A percentile compares a stretch with the other conserved stretches of the same genome.
phyloP scores from a whole-genome alignment of 92 coral and sea anemone species.

The Pocillopora meandrina region DNA sequence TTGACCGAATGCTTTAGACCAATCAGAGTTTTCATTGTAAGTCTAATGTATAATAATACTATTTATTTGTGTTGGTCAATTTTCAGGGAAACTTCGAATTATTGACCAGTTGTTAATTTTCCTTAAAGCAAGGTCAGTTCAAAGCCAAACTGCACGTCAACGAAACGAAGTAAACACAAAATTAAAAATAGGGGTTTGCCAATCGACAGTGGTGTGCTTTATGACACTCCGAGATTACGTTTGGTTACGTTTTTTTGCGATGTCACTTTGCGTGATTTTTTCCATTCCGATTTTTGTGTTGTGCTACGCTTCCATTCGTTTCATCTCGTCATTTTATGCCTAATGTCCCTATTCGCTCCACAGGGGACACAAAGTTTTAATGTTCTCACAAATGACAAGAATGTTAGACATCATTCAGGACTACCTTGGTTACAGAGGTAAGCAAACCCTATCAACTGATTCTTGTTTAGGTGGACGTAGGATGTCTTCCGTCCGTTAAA shows the following conservation, averaged over 20 bases:
- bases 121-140: conserved; percentile 75
- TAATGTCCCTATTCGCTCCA: not conserved
- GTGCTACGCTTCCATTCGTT: no score
- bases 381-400: conserved; percentile 94
- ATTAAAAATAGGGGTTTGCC: no score
- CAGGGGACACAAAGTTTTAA: conserved; percentile 88
- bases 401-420: conserved; percentile 95
- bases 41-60: no score
- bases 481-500: no score
- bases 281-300: no score
- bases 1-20: no score
- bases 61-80: no score
- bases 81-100: conserved; percentile 77
- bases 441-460: not conserved
- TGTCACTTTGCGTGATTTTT: no score
- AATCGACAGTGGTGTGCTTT: not conserved
- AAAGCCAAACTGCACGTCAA: not conserved
- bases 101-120: conserved; percentile 82
- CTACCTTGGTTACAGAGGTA: conserved; percentile 93
- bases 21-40: no score
- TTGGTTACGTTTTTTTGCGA: not conserved
- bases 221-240: not conserved
- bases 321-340: not conserved
- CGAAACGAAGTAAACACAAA: no score
- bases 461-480: no score